These are phyloP conservation scores for Synergus gifuensis DNA, from an alignment of 2,888 invertebrate genomes.

Conservation along the genomic window DNA sequence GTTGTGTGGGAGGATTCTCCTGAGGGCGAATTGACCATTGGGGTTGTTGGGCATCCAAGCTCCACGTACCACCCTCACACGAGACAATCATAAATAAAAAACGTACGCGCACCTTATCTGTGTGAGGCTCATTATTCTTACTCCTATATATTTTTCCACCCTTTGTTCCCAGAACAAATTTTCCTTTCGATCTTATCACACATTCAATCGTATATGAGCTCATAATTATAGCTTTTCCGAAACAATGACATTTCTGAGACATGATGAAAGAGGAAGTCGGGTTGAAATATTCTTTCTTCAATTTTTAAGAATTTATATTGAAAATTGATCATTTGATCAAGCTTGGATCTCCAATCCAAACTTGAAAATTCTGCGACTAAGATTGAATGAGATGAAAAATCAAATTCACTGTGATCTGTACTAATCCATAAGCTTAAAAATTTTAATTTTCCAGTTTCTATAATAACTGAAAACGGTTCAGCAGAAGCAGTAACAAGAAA, in stretches of 20 bases:
- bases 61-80: not conserved
- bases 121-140: conserved; percentile 1
- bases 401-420: no score
- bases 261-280: not conserved
- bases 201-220: not conserved
- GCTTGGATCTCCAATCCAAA: no score
- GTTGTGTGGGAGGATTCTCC: conserved; percentile 3
- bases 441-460: not conserved
- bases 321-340: no score
- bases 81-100: conserved; percentile 2
- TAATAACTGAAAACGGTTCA: not conserved
- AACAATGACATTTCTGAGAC: not conserved
- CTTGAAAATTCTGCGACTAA: fast-evolving
- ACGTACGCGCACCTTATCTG: not conserved
- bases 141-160: not conserved
- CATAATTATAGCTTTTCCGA: not conserved
- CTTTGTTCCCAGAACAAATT: conserved; percentile 18
- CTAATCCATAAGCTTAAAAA: no score
- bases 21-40: conserved; percentile 14
- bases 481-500: not conserved
- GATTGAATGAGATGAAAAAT: no score
- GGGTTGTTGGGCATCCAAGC: conserved; percentile 8
- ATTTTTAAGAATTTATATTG: no score
- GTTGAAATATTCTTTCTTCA: not conserved
- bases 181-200: not conserved